Evolutionary conservation across 2,888 invertebrate genomes (phyloP), one percentile per base, ranked within the genome.

Genomic region (Lepidonotus clava): DNA sequence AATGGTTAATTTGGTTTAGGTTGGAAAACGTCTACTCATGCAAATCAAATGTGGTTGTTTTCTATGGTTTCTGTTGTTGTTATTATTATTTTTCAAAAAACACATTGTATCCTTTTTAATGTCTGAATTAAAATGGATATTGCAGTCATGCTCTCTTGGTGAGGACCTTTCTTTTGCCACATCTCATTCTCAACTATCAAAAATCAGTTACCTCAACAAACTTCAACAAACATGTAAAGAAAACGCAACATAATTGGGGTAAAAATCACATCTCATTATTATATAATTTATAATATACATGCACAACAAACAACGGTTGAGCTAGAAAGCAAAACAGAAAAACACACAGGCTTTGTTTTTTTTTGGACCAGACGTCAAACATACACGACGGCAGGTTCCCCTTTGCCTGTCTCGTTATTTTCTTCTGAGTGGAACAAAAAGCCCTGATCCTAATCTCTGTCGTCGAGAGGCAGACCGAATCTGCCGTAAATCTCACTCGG

Each of bases 381-480:
- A n/a, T n/a, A n/a, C n/a, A n/a, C n/a, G n/a, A n/a, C n/a, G n/a
- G n/a, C n/a, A n/a, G n/a, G n/a, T n/a, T n/a, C n/a, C n/a, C n/a
- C n/a, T n/a, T n/a, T n/a, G n/a, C n/a, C n/a, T n/a, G 18, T 71
- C 71, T 71, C 71, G 71, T 71, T 71, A 71, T 38, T 38, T 24
- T 24, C 4, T 21, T 1, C 36, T 1, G 71, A 38, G 18, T 21
- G 71, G 14, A 71, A 71, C 38, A 38, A 71, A 71, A 71, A 21
- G 71, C 71, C n/a, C 71, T 71, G 28, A 71, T 71, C 36, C 71
- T 71, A 71, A 71, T 71, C 71, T 38, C 71, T 36, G 0, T 18
- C 38, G 71, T 71, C 71, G 34, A 38, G 71, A 38, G 71, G 38
- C 71, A 71, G 71, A 71, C 36, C 38, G 71, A 71, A 71, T 71